Conservation (phyloP, 2,797 vertebrate genomes). For the Vipera ursinii region DNA sequence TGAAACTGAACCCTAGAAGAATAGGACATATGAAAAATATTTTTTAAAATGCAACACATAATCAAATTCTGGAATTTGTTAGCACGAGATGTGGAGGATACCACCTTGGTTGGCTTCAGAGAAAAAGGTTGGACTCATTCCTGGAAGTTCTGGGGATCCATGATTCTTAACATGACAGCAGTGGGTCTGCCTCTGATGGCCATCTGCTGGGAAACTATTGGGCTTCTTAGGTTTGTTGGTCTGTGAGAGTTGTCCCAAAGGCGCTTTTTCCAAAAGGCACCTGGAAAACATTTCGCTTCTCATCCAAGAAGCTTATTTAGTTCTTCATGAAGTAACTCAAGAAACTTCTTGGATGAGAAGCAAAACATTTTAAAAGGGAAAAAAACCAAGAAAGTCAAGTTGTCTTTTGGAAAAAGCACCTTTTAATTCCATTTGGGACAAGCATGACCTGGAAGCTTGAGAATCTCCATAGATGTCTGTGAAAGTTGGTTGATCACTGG, state of each 20-base stretch:
- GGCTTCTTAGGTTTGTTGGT: neutral
- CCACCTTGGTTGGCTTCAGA: neutral
- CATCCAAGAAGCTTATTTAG: too few species aligned
- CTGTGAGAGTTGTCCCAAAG: neutral
- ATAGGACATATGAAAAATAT: neutral
- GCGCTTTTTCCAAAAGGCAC: too few species aligned
- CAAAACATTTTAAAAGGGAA: too few species aligned
- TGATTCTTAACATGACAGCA: neutral
- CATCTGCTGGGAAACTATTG: neutral
- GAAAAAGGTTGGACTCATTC: too few species aligned
- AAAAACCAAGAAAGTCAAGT: too few species aligned
- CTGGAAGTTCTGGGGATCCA: too few species aligned
- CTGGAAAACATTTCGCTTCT: too few species aligned
- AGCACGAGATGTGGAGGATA: neutral
- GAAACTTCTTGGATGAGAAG: too few species aligned
- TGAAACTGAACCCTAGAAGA: neutral
- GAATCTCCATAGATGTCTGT: neutral
- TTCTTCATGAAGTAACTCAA: too few species aligned
- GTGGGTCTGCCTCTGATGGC: neutral
- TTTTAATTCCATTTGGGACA: too few species aligned
- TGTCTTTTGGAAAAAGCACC: neutral
- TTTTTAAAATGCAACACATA: neutral
- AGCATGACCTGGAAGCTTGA: too few species aligned
- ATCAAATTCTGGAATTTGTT: neutral
- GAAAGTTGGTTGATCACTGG: neutral